Percentiles rank a stretch among this genome's conserved stretches.
These are phyloP conservation scores for Gymnocypris eckloni DNA, from an alignment of 2,797 vertebrate species.

Conservation along the genomic window DNA sequence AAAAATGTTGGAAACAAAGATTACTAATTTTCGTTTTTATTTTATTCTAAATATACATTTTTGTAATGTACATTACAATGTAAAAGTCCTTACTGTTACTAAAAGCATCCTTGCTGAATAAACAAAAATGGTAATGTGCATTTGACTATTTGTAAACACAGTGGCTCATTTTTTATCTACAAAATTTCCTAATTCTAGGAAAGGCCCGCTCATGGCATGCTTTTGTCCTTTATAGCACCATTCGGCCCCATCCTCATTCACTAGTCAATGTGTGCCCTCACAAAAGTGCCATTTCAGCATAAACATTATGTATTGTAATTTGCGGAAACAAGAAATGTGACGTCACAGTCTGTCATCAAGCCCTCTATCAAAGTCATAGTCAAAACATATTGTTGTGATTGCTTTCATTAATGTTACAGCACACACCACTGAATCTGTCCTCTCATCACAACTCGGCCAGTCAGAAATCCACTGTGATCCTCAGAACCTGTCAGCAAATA, in stretches of 20 bases:
- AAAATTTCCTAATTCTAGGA: neutral
- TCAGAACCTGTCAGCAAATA: slow-evolving; percentile 17
- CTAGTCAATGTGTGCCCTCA: neutral
- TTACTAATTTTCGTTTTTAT: no score
- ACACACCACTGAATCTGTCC: slow-evolving; percentile 19
- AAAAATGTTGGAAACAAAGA: no score
- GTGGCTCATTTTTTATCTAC: no score
- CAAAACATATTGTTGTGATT: neutral
- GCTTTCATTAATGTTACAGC: neutral
- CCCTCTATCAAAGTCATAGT: neutral
- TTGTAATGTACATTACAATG: no score
- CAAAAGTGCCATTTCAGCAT: neutral
- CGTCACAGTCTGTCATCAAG: neutral
- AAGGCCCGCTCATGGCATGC: neutral
- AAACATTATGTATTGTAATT: neutral
- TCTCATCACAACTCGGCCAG: slow-evolving; percentile 9
- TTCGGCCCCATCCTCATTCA: neutral
- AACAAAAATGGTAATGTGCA: neutral
- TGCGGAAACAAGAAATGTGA: neutral
- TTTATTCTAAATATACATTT: no score
- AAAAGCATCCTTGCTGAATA: neutral
- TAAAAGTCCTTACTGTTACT: neutral
- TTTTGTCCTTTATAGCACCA: neutral
- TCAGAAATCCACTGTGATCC: slow-evolving; percentile 11
- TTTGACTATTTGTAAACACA: neutral